Evolutionary conservation across 2,797 vertebrate species (phyloP).

Genomic region (Acrossocheilus wenchowensis): DNA sequence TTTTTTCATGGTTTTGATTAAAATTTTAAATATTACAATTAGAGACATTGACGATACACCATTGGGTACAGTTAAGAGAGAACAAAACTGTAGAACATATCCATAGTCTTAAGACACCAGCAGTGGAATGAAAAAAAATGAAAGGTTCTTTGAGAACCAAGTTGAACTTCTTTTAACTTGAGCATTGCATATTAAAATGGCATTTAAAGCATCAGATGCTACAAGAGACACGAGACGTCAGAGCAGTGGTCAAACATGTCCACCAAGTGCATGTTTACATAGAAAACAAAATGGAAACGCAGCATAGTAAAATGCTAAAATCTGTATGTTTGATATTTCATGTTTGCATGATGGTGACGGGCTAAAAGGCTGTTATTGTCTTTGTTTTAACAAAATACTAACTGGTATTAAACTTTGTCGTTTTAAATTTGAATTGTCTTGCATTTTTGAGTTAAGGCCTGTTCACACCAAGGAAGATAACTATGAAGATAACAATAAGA

Average conservation of each 20-base stretch:
- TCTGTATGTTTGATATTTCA: not conserved
- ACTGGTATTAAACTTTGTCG: not conserved
- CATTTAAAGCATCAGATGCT: not conserved
- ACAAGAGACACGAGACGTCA: not conserved
- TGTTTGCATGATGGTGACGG: not conserved
- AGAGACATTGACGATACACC: not conserved
- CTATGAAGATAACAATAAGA: not conserved
- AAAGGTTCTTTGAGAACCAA: not conserved
- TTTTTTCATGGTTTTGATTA: not conserved
- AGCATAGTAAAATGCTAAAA: not conserved
- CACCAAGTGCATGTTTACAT: not conserved
- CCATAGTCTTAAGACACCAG: not conserved
- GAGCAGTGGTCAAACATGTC: not conserved
- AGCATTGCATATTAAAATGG: not conserved
- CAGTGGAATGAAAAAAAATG: not conserved
- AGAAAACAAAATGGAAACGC: not conserved
- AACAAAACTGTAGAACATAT: not conserved
- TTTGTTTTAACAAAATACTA: not conserved
- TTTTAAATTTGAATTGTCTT: not conserved
- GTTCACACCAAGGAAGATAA: not conserved
- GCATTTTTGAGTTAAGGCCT: not conserved
- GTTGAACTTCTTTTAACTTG: not conserved
- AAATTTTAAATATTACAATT: not conserved
- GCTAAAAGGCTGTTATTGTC: not conserved
- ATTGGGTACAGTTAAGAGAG: not conserved